Base-by-base conservation (phyloP, 2,888 invertebrate genomes). In the Cheilosia grossa region DNA sequence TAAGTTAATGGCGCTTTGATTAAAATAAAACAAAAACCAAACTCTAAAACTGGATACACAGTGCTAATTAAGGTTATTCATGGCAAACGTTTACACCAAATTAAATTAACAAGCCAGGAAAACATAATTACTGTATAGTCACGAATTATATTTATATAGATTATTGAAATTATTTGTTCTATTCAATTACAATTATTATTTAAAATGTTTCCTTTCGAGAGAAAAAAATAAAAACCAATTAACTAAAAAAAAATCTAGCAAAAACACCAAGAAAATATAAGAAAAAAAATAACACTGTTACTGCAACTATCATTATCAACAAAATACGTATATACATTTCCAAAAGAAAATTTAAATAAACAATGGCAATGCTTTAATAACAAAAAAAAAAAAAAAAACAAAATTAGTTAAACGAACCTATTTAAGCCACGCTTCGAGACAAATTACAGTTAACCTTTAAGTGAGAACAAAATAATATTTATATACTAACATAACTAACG, bases 301-400 rank as follows among this genome's bases (percentile, higher is more conserved):
- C 64, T 80, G 77, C 37, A 37, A 37, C 64, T 72, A 59, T 82
- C 66, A 64, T 69, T 81, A 85, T 77, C 61, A 78, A 85, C 72
- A 58, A 79, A 70, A 72, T 73, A 85, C 75, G 75, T 83, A 81
- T 70, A 75, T 42, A 61, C 69, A 87, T 78, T 82, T 74, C 82
- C 80, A 80, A 87, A 79, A 53, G 44, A 58, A 63, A 44, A 51
- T 4, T 37, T 13, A 13, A 37, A 15, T n/a, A 19, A 63, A 49
- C 67, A 87, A 89, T 86, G 74, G 64, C 87, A 87, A 87, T 87
- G 88, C 88, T 88, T 88, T 88, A 88, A 87, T 40, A 80, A 67
- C 54, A 9, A 59, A 56, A 73, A 40, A 56, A 73, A 40, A 47
- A 69, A 9, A 59, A 56, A 73, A 40, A 56, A 73, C 30, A 47